Base-by-base conservation (phyloP, 2,113 vertebrate genomes). In the Scartelaos histophorus region DNA sequence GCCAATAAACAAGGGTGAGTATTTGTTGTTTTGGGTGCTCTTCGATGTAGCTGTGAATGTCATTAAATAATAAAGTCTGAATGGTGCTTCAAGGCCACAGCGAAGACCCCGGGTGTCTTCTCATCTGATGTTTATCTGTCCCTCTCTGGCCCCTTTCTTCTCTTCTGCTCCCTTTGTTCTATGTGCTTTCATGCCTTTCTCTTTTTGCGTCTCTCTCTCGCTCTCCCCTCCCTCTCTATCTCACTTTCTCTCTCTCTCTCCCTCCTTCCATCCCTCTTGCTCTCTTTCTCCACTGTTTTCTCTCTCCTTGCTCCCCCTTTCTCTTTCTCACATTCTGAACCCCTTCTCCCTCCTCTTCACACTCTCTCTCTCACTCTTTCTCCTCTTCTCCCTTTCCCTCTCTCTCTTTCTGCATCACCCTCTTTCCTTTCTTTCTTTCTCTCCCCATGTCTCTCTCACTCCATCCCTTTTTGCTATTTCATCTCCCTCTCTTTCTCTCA, bases 111-210 rank as follows among this genome's bases (percentile, higher is more conserved):
- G 25, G 19, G 13, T 58, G 58, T 66, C 66, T 74, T 17, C 29
- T 56, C 29, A 21, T 83, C 69, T 38, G 46, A 74, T 69, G 75
- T 45, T 43, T 67, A 73, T 73, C 62, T 22, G 46, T 57, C 75
- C 51, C 17, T 10, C 35, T 46, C 54, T 66, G 38, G 21, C 65
- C 45, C 21, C 13, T 24, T 69, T 74, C 21, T 71, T 62, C 11
- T 80, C 54, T 58, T 67, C 66, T 76, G 66, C 66, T 25, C 45
- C 62, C 68, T 79, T 75, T 79, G 70, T 78, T 84, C 72, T 78
- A 56, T 62, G 49, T 66, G 61, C 74, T 78, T 78, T 81, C 54
- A 75, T 80, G 35, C 56, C 49, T 51, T 62, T 70, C 62, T 79
- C 47, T 43, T 60, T 25, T 9, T 56, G 54, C 12, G 54, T 22